Percentiles rank a stretch among this genome's conserved stretches.
Conservation (phyloP, 2,888 invertebrate species). For the Hirtodrosophila histrioides region DNA sequence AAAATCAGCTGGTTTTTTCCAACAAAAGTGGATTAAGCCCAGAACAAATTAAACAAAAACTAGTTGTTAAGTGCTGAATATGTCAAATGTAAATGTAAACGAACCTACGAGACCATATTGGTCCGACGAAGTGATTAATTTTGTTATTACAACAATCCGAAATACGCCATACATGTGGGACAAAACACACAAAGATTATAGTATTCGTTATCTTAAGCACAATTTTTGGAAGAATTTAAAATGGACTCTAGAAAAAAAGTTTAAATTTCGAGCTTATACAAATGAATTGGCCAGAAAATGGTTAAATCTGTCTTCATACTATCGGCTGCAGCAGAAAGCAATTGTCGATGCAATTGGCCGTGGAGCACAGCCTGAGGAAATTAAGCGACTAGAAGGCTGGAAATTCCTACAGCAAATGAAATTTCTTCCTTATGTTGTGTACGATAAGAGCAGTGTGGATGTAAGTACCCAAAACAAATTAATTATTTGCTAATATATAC, state of each 20-base stretch:
- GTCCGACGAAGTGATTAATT: slow-evolving; percentile 46
- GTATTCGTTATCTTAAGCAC: slow-evolving; percentile 48
- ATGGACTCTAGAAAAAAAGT: slow-evolving; percentile 45
- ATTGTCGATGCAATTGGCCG: slow-evolving; percentile 45
- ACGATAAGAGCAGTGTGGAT: slow-evolving; percentile 35
- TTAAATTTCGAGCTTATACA: slow-evolving; percentile 43
- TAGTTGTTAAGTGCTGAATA: slow-evolving; percentile 4
- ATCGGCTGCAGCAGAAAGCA: slow-evolving; percentile 46
- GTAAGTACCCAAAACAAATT: slow-evolving; percentile 25
- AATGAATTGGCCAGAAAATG: slow-evolving; percentile 51
- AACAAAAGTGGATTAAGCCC: slow-evolving; percentile 44
- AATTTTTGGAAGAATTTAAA: slow-evolving; percentile 52
- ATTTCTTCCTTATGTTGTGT: slow-evolving; percentile 28
- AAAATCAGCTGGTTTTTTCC: slow-evolving; percentile 35
- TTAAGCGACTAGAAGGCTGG: slow-evolving; percentile 51
- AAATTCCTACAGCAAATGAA: slow-evolving; percentile 43
- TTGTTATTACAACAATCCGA: slow-evolving; percentile 44
- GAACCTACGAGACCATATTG: slow-evolving; percentile 44
- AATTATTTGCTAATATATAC: neutral
- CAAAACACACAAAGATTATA: slow-evolving; percentile 46
- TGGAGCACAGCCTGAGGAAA: slow-evolving; percentile 45
- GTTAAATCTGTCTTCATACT: slow-evolving; percentile 47
- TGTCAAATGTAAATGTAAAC: slow-evolving; percentile 23
- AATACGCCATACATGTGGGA: slow-evolving; percentile 57
- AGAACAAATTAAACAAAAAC: slow-evolving; percentile 2